These are phyloP conservation scores for Amyelois transitella DNA, from an alignment of 1,140 invertebrate genomes.

Conservation along the genomic window DNA sequence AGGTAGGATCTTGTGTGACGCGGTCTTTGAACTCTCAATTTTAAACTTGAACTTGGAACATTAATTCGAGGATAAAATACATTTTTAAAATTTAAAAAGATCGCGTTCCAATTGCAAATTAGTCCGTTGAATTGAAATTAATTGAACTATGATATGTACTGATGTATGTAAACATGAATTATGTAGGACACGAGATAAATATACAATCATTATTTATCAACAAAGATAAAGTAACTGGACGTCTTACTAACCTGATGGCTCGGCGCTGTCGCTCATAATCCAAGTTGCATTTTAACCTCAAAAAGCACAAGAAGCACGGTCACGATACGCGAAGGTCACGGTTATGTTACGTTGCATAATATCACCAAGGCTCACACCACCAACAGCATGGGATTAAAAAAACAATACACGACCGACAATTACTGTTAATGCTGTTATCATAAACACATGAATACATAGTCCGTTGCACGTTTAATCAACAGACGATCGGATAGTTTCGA, in stretches of 20 bases:
- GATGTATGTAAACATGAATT: slow-evolving; percentile 1
- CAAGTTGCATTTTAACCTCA: slow-evolving; percentile 73
- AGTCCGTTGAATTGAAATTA: neutral
- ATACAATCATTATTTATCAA: slow-evolving; percentile 31
- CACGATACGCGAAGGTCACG: slow-evolving; percentile 64
- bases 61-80: too few species aligned
- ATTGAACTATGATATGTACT: neutral
- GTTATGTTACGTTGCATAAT: slow-evolving; percentile 70
- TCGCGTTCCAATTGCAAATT: neutral
- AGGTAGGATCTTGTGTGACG: neutral
- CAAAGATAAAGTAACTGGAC: slow-evolving; percentile 47
- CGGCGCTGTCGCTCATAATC: slow-evolving; percentile 67
- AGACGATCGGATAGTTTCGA: slow-evolving; percentile 53
- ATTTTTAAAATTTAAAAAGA: too few species aligned
- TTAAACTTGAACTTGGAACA: neutral
- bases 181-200: slow-evolving; percentile 51
- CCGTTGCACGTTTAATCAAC: slow-evolving; percentile 65
- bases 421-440: slow-evolving; percentile 70
- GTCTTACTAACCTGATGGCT: slow-evolving; percentile 65
- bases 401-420: slow-evolving; percentile 62
- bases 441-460: slow-evolving; percentile 72
- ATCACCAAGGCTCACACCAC: slow-evolving; percentile 53
- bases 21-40: neutral
- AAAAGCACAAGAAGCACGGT: slow-evolving; percentile 62
- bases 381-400: slow-evolving; percentile 46